Evolutionary conservation across 1,140 invertebrate genomes (phyloP).

Genomic region (Matsumurasca onukii): DNA sequence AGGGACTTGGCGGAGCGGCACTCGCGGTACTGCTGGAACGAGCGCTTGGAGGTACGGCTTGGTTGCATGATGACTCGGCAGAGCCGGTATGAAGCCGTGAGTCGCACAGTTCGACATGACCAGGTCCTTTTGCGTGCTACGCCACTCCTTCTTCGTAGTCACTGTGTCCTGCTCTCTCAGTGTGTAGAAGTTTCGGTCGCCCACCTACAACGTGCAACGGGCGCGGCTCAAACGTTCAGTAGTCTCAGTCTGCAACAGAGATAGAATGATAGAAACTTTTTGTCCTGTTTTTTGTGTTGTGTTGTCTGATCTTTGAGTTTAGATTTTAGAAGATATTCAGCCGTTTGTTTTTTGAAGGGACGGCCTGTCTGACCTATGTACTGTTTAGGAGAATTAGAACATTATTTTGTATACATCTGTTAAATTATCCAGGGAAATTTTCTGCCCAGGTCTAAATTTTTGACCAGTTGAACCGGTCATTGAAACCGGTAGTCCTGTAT

Average conservation of each 20-base stretch:
- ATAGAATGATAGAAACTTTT: slow-evolving; percentile 12
- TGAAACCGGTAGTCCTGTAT: no score
- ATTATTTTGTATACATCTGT: no score
- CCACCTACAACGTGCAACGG: slow-evolving; percentile 84
- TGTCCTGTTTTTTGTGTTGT: no score
- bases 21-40: neutral
- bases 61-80: neutral
- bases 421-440: no score
- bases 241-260: slow-evolving; percentile 61
- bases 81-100: neutral
- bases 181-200: slow-evolving; percentile 73
- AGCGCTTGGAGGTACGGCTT: neutral
- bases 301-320: no score
- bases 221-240: slow-evolving; percentile 85
- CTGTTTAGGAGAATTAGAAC: no score
- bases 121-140: slow-evolving; percentile 38
- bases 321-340: no score
- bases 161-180: slow-evolving; percentile 59
- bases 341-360: no score
- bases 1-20: neutral
- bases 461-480: no score
- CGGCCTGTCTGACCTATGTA: no score
- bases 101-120: slow-evolving; percentile 21
- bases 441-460: no score
- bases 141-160: slow-evolving; percentile 59